phyloP scores from a whole-genome alignment of 2,888 invertebrate genomes.

The Pyrocoelia pectoralis region DNA sequence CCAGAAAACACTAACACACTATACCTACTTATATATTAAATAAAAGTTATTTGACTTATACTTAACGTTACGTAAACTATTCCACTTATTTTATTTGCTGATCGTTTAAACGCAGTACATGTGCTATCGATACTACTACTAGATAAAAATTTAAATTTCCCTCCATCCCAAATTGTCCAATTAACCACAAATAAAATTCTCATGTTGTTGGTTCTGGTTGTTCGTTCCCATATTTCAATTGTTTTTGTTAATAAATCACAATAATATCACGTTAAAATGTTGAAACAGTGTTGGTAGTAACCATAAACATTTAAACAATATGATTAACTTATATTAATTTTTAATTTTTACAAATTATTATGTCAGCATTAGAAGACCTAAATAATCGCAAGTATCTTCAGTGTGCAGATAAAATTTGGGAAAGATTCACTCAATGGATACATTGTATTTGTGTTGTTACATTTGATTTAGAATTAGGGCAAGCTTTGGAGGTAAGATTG shows the following conservation, averaged over 20 bases:
- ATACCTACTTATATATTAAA: too few relatives aligned
- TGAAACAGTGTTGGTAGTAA: too few relatives aligned
- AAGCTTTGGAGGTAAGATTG: conserved; percentile 88
- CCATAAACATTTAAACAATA: too few relatives aligned
- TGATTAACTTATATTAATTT: not conserved
- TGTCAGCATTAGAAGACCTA: conserved; percentile 22
- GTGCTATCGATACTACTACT: too few relatives aligned
- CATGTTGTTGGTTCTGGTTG: not conserved
- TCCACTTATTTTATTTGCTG: too few relatives aligned
- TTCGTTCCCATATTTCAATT: not conserved
- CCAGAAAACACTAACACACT: too few relatives aligned
- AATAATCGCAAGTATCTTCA: not conserved
- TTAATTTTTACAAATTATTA: conserved; percentile 11
- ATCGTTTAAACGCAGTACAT: too few relatives aligned
- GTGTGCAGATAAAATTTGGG: conserved; percentile 62
- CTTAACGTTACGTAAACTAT: too few relatives aligned
- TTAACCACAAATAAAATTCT: conserved; percentile 11
- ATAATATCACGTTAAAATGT: too few relatives aligned
- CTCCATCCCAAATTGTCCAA: not conserved
- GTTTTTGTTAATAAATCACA: not conserved
- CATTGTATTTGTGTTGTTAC: conserved; percentile 98
- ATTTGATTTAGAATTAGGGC: conserved; percentile 98
- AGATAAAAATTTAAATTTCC: conserved; percentile 17
- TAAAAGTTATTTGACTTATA: too few relatives aligned
- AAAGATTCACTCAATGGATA: conserved; percentile 90